Conservation (phyloP, 2,797 vertebrate species). For the Diplodus sargus region DNA sequence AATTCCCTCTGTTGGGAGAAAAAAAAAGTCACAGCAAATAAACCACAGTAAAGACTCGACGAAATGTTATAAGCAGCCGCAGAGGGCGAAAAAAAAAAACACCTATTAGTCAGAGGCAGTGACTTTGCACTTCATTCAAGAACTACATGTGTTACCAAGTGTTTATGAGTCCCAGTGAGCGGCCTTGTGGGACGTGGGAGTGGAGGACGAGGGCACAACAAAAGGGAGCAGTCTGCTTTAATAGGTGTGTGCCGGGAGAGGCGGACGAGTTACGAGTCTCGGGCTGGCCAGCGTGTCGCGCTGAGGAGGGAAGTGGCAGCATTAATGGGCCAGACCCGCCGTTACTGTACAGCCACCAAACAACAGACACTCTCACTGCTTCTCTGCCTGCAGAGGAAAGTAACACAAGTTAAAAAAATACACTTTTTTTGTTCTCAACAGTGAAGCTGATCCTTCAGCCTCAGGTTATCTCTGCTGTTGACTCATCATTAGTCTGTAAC, state of each 20-base stretch:
- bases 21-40: conserved; percentile 70
- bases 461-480: too few species aligned
- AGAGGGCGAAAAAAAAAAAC: conserved; percentile 54
- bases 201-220: conserved; percentile 62
- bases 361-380: not conserved
- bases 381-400: not conserved
- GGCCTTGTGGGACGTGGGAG: conserved; percentile 67
- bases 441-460: too few species aligned
- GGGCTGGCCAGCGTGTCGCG: conserved; percentile 53
- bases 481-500: too few species aligned
- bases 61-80: conserved; percentile 74
- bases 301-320: conserved; percentile 42
- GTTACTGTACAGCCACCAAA: conserved; percentile 59
- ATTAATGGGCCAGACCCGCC: conserved; percentile 10
- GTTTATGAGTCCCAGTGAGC: conserved; percentile 74
- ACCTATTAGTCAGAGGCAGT: conserved; percentile 71
- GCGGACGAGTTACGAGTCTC: conserved; percentile 68
- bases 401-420: too few species aligned
- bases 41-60: conserved; percentile 78
- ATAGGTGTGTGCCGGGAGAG: conserved; percentile 68
- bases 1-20: conserved; percentile 51
- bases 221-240: conserved; percentile 68
- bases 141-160: conserved; percentile 69
- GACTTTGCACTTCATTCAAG: conserved; percentile 75
- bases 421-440: too few species aligned